Conservation (phyloP, 2,797 vertebrate genomes). For the Acanthornis magna region DNA sequence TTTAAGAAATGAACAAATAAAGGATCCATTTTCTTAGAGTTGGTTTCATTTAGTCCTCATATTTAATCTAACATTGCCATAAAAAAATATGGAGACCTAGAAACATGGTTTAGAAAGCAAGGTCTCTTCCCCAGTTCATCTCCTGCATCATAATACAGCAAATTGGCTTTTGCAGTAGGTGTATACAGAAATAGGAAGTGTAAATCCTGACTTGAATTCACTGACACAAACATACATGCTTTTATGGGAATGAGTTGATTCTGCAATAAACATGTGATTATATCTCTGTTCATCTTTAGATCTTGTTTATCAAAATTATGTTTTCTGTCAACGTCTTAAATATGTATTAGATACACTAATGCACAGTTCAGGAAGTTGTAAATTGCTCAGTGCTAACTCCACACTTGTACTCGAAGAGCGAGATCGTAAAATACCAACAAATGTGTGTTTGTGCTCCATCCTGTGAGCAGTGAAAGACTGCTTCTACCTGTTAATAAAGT, state of each 20-base stretch:
- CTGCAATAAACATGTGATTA: background rate
- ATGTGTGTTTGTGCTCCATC: background rate
- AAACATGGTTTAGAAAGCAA: background rate
- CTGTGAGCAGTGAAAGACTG: background rate
- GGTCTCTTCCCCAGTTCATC: background rate
- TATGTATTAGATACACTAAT: background rate
- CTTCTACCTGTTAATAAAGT: background rate
- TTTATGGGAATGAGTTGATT: background rate
- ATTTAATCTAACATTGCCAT: background rate
- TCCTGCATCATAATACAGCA: background rate
- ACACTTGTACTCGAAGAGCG: accelerated
- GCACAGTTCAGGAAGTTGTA: background rate
- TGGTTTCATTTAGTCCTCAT: background rate
- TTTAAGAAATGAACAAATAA: background rate
- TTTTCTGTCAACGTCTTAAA: background rate
- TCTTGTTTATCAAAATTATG: background rate
- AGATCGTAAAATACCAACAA: background rate
- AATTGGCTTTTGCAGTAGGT: background rate
- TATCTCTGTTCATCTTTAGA: background rate
- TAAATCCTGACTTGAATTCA: background rate
- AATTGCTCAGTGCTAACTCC: background rate
- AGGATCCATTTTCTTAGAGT: background rate
- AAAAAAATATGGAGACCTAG: background rate
- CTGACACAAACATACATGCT: background rate
- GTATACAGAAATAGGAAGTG: background rate